Base-by-base conservation (phyloP, 2,797 vertebrate species). In the Sylvilagus floridanus region DNA sequence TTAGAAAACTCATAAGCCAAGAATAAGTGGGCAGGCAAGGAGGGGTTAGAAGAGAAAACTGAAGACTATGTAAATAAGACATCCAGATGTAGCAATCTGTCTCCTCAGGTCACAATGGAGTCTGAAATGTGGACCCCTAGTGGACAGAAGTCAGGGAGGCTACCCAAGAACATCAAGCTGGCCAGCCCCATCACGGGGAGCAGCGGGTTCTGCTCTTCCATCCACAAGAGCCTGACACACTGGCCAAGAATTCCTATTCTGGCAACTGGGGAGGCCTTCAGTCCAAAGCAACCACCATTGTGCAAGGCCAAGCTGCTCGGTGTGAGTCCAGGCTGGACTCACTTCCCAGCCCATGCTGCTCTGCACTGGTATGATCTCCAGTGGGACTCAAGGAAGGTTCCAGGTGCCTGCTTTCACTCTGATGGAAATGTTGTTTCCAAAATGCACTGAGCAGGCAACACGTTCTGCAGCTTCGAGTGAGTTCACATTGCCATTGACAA, bases 111-210 rank as follows among this genome's bases (percentile, higher is more conserved):
- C 52, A 88, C 52, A 88, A 54, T 19, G 26, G 93, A 96, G 94
- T 63, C 95, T 88, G 87, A 73, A 92, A 65, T 35, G 62, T 65
- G 90, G 92, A 96, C 75, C 65, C 95, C 79, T 84, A 68, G 76
- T 82, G 86, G 57, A 63, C 16, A 24, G 77, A 63, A 66, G 85
- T 88, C 96, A 93, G 82, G 87, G 54, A 96, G 88, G 88, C 85
- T 52, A 93, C 96, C 92, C 93, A 96, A 96, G 71, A 97, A 88
- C 54, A 97, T 79, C 94, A 84, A 54, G 32, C 7, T 47, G 35
- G 78, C 54, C 85, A 72, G 75, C 75, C 52, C 84, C 57, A 10
- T 60, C 62, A 7, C 0, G 4, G 71, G 47, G 62, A 86, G 81
- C 47, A 60, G 52, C 54, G n/a, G 83, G 68, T 37, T 94, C 83